These are phyloP conservation scores for Perizoma affinitatum DNA, from an alignment of 2,888 invertebrate genomes.

Conservation along the genomic window DNA sequence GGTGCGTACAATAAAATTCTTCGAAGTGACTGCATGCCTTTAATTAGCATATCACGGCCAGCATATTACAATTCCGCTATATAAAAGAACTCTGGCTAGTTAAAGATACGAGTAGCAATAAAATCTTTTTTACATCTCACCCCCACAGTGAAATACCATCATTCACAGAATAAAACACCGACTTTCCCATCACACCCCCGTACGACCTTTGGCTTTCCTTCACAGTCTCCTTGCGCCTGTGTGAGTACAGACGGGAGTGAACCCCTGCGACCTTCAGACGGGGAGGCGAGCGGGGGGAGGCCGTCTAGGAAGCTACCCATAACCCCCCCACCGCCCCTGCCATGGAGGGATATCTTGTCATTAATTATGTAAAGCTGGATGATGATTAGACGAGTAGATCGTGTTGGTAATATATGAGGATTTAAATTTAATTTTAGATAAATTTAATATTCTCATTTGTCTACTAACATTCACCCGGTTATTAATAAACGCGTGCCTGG, in stretches of 20 bases:
- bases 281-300: constrained; percentile 51
- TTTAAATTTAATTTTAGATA: too few species aligned
- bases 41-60: too few species aligned
- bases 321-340: constrained; percentile 17
- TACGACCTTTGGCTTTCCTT: constrained; percentile 14
- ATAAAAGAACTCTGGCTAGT: too few species aligned
- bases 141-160: constrained; percentile 6
- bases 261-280: constrained; percentile 81
- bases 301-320: constrained; percentile 67
- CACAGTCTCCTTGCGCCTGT: constrained; percentile 18
- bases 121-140: not conserved
- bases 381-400: not conserved
- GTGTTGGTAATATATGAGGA: not conserved
- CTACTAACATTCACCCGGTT: too few species aligned
- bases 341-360: constrained; percentile 22
- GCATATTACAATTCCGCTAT: too few species aligned
- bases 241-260: constrained; percentile 58
- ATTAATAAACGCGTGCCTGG: too few species aligned
- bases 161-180: constrained; percentile 10
- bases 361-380: constrained; percentile 28
- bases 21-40: too few species aligned
- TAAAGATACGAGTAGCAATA: too few species aligned
- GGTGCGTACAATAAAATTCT: too few species aligned
- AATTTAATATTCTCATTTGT: too few species aligned
- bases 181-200: constrained; percentile 22